Evolutionary conservation across 2,113 vertebrate species (phyloP).

Genomic region (Melanerpes aurifrons): DNA sequence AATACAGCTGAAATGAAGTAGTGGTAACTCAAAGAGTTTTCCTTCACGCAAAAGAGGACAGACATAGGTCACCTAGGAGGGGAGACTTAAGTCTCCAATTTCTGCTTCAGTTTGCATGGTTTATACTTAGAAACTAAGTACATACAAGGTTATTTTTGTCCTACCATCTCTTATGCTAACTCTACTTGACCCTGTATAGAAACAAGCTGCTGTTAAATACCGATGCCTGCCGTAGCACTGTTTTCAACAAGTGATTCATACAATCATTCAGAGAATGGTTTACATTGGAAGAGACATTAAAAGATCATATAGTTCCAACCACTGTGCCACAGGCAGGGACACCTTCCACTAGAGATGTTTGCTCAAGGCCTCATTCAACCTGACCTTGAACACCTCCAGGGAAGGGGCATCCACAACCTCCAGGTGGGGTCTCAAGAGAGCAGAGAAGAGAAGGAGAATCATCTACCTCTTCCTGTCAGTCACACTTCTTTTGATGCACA

Average conservation of each 20-base stretch:
- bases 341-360: too few species aligned
- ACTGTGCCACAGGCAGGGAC: too few species aligned
- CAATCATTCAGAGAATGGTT: too few species aligned
- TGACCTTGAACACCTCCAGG: too few species aligned
- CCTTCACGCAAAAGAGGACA: neutral
- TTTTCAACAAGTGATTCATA: neutral
- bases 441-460: too few species aligned
- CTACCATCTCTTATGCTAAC: neutral
- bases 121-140: neutral
- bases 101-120: neutral
- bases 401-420: too few species aligned
- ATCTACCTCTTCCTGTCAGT: too few species aligned
- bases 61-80: neutral
- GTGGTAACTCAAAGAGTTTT: neutral
- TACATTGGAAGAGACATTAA: too few species aligned
- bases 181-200: neutral
- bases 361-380: too few species aligned
- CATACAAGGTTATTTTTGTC: neutral
- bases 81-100: neutral
- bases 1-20: neutral
- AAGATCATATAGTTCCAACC: too few species aligned
- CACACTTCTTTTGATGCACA: too few species aligned
- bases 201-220: neutral
- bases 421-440: too few species aligned
- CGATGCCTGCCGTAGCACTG: neutral